Evolutionary conservation across 1,140 invertebrate species (phyloP), one percentile per base, ranked within the genome.

Genomic region (Triops cancriformis): DNA sequence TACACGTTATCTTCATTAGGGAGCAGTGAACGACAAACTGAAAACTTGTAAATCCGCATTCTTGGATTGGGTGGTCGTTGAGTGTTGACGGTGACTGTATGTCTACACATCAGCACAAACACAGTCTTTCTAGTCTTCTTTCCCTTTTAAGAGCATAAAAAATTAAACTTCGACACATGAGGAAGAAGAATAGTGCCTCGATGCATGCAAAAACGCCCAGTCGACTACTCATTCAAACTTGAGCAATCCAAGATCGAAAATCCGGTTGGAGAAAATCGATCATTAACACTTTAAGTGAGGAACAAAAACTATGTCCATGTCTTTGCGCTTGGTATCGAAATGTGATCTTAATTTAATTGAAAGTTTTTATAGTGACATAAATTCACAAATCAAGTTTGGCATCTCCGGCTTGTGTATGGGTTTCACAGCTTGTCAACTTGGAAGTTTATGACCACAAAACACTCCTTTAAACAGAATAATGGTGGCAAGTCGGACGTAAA

Each of bases 1-100:
- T 64, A 64, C 51, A 64, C 51, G 51, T 64, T 64, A 23, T 64
- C 51, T 64, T 64, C 51, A 64, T 64, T 64, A 64, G 51, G 51
- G 23, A 64, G 23, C 14, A 23, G 51, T 64, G 23, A 18, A 18
- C 5, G 51, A 23, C 18, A 64, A 64, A 64, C 51, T 64, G 45
- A 23, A 64, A 64, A 64, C 51, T 64, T 64, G 51, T 23, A 64
- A 64, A 64, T 64, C 51, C 51, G 51, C 51, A 64, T 64, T 64
- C 51, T 64, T 64, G 51, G n/a, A 64, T 64, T 64, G 51, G 51
- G 51, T 64, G 51, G 51, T 64, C 51, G 51, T 23, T 23, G 14
- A 64, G 14, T 4, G 51, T 23, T 64, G 51, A 64, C 23, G 51
- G 14, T 3, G 11, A 45, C 43, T 45, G n/a, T n/a, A 45, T 18